These are phyloP conservation scores for Lepidurus arcticus DNA, from an alignment of 1,140 invertebrate species.

Conservation along the genomic window DNA sequence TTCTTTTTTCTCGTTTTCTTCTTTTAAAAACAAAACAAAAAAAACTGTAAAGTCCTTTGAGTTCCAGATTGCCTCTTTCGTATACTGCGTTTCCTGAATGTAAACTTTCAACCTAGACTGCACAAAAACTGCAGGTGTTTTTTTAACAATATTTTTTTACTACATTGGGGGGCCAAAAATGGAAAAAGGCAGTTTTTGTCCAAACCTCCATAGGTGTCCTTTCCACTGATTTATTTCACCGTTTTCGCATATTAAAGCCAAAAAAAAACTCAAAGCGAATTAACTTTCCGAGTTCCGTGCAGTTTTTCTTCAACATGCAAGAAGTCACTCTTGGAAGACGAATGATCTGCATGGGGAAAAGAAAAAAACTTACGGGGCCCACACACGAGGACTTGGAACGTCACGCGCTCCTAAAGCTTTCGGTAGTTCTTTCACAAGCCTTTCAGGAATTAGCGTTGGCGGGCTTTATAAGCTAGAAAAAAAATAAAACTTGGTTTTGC, in stretches of 20 bases:
- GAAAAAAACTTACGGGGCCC: not conserved
- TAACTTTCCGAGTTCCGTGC: not conserved
- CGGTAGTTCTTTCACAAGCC: not conserved
- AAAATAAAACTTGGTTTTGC: not conserved
- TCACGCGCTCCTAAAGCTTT: not conserved
- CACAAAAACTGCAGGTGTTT: too few relatives aligned
- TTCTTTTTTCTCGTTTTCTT: not conserved
- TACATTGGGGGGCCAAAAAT: too few relatives aligned
- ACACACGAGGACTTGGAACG: conserved; percentile 15
- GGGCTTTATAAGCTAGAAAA: not conserved
- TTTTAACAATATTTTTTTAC: too few relatives aligned
- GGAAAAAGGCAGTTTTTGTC: too few relatives aligned
- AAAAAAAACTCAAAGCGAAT: not conserved
- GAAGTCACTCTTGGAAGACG: conserved; percentile 5
- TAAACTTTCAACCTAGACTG: too few relatives aligned
- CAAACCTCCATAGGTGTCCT: too few relatives aligned
- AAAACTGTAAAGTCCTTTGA: too few relatives aligned
- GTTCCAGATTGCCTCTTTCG: too few relatives aligned
- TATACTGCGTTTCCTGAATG: too few relatives aligned
- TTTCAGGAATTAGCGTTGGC: not conserved
- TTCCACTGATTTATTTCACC: too few relatives aligned
- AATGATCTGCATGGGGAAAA: not conserved
- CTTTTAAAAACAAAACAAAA: too few relatives aligned
- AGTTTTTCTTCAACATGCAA: not conserved
- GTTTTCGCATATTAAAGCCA: too few relatives aligned